Evolutionary conservation across 2,113 vertebrate genomes (phyloP).

Genomic region (Leiothrix lutea): DNA sequence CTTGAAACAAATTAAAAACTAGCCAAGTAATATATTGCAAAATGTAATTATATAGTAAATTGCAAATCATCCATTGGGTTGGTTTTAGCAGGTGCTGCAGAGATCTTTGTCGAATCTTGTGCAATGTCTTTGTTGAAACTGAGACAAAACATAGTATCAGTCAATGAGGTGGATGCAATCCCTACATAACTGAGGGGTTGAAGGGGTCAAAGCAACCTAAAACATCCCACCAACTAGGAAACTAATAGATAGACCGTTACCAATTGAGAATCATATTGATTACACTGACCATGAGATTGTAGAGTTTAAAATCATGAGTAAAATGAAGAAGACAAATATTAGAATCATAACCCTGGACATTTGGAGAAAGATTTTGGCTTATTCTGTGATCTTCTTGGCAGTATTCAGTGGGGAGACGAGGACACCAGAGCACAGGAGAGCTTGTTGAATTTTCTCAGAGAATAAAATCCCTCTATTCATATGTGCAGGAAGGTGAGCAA

Average conservation of each 20-base stretch:
- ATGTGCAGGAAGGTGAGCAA: neutral
- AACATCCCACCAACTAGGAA: neutral
- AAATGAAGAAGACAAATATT: neutral
- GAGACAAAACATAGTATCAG: neutral
- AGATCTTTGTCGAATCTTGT: neutral
- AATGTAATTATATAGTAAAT: neutral
- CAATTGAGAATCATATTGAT: fast-evolving
- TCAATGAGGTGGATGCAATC: neutral
- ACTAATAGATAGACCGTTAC: neutral
- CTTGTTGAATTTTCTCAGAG: neutral
- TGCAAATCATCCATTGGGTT: neutral
- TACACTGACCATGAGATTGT: neutral
- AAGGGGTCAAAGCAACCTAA: neutral
- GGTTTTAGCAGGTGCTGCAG: neutral
- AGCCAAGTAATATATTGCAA: neutral
- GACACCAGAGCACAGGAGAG: neutral
- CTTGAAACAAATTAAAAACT: neutral
- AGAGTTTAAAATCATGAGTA: neutral
- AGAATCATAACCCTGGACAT: neutral
- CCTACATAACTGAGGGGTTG: neutral
- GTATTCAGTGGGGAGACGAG: neutral
- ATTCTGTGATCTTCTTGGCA: neutral
- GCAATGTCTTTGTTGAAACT: neutral
- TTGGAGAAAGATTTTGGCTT: neutral
- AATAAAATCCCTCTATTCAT: neutral